Evolutionary conservation across 1,140 invertebrate species (phyloP), one percentile per base, ranked within the genome.

Genomic region (Teleopsis dalmanni): DNA sequence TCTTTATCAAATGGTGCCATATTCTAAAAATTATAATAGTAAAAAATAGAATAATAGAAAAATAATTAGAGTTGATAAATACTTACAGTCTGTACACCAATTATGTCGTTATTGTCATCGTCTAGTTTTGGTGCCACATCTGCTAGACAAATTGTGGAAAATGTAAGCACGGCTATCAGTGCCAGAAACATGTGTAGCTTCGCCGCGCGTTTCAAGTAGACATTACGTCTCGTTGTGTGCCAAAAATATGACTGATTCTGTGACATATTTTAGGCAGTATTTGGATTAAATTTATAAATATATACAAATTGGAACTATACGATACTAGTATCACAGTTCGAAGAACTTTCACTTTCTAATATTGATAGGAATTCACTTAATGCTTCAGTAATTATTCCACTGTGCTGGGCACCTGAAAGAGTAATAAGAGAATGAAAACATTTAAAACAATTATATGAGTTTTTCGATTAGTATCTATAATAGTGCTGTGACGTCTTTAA

Each of bases 181-280:
- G 65, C 64, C 53, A 68, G 23, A 16, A 65, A 51, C 62, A 67
- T 62, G 19, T 65, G 64, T 52, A 60, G 67, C 55, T 67, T 68
- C 34, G 64, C 61, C 10, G 64, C 52, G 23, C 64, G 60, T 41
- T 67, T 68, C 45, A 68, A 60, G 50, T 63, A 68, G 51, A 68
- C 64, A 57, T 68, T 68, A 52, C 62, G 62, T 55, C 62, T 68
- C 57, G 65, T 68, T 38, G 65, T 68, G 38, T 68, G 65, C 65
- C 65, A 68, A 60, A 68, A 68, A 54, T 68, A 68, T 46, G 64
- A 67, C 56, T 68, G 65, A 51, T 68, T 68, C 60, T 68, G 65
- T 59, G 65, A 68, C 65, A 68, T 68, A 38, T 59, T 56, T 50
- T 25, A 11, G 29, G 31, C 16, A 25, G 22, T 16, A 35, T 23